phyloP scores from a whole-genome alignment of 2,113 vertebrate species.

The Myrmecophaga tridactyla region DNA sequence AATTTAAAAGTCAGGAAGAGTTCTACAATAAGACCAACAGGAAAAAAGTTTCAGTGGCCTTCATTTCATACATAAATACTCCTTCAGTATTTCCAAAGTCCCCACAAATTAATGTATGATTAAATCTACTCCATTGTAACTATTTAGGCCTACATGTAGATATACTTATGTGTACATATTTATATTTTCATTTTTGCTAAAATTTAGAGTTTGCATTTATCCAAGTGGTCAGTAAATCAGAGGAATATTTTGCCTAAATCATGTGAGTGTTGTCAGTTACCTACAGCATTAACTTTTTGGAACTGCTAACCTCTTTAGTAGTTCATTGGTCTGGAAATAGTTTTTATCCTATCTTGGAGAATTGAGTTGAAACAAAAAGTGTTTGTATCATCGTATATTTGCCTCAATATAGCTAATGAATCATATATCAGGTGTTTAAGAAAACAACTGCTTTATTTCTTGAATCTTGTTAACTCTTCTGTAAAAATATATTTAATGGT shows the following conservation, averaged over 20 bases:
- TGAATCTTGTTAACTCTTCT: background rate
- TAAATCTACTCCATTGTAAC: background rate
- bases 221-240: background rate
- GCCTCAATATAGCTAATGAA: background rate
- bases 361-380: background rate
- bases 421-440: background rate
- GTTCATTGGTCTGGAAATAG: background rate
- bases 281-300: background rate
- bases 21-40: background rate
- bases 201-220: background rate
- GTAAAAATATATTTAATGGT: background rate
- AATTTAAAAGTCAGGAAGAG: constrained; percentile 10
- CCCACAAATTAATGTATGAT: background rate
- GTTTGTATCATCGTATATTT: background rate
- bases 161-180: background rate
- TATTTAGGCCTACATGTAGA: background rate
- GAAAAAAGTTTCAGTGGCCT: background rate
- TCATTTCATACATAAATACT: background rate
- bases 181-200: background rate
- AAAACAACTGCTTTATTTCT: background rate
- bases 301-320: background rate
- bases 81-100: background rate
- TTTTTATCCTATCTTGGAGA: background rate
- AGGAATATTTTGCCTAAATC: background rate
- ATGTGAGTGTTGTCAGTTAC: background rate